Percentiles rank a stretch among this genome's conserved stretches.
Evolutionary conservation across 2,113 vertebrate species (phyloP).

Genomic region (Pagrus major): DNA sequence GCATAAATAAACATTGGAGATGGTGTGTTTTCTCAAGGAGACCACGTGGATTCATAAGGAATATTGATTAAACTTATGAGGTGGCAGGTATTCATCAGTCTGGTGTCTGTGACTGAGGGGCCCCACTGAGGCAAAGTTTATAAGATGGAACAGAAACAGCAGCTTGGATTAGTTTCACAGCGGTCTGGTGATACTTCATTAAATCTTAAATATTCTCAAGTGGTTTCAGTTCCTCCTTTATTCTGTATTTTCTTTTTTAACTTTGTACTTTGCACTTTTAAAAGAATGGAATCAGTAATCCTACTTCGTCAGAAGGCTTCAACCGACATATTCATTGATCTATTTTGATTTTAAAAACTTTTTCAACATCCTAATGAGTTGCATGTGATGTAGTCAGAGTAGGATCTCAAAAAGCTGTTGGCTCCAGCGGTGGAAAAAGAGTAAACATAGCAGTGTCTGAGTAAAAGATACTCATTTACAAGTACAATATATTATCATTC

Average conservation of each 20-base stretch:
- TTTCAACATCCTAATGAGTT: not conserved
- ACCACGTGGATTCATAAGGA: not conserved
- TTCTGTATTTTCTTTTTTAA: not conserved
- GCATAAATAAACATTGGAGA: not conserved
- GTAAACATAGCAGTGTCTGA: not conserved
- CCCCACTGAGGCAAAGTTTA: not conserved
- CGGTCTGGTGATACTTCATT: not conserved
- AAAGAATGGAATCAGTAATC: not conserved
- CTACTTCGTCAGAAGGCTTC: not conserved
- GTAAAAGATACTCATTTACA: not conserved
- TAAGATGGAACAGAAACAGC: not conserved
- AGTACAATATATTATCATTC: too few species aligned
- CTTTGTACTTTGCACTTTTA: not conserved
- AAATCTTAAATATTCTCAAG: not conserved
- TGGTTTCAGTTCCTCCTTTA: not conserved
- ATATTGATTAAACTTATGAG: not conserved
- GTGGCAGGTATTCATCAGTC: not conserved
- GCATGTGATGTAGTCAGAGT: not conserved
- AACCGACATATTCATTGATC: not conserved
- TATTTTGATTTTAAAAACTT: not conserved
- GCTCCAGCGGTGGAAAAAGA: not conserved
- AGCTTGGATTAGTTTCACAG: not conserved
- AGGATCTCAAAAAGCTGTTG: not conserved
- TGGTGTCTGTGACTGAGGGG: not conserved
- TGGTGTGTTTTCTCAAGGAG: conserved; percentile 7